Conservation (phyloP, 2,113 vertebrate species). For the Osmerus eperlanus region DNA sequence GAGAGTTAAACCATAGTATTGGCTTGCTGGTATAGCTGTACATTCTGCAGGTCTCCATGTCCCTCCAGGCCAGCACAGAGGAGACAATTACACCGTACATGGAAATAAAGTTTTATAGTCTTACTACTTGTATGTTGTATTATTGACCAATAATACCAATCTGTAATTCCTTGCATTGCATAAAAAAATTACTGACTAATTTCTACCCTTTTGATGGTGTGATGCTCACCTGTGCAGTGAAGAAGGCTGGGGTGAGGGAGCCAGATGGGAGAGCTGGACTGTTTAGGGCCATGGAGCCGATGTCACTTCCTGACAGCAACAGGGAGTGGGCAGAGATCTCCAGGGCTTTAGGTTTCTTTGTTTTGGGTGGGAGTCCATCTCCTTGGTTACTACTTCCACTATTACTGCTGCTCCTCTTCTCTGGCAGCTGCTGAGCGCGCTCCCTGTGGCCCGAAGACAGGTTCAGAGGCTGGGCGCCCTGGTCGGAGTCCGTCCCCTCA, state of each 20-base stretch:
- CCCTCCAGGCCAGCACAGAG: conserved; percentile 15
- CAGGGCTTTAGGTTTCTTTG: conserved; percentile 94
- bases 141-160: not conserved
- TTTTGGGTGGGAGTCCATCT: conserved; percentile 83
- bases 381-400: conserved; percentile 46
- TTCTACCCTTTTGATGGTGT: not conserved
- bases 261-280: conserved; percentile 91
- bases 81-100: not conserved
- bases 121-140: not conserved
- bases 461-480: conserved; percentile 87
- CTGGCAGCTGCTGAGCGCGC: conserved; percentile 70
- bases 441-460: conserved; percentile 89
- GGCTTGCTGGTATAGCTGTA: conserved; percentile 19
- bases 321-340: conserved; percentile 87
- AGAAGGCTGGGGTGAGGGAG: conserved; percentile 92
- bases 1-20: not conserved
- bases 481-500: conserved; percentile 74
- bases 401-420: conserved; percentile 53
- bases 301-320: conserved; percentile 84
- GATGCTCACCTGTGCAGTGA: conserved; percentile 87
- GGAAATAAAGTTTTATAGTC: too few species aligned
- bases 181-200: too few species aligned
- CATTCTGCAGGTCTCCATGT: conserved; percentile 11
- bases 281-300: conserved; percentile 92
- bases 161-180: not conserved